These are phyloP conservation scores for Anabacerthia variegaticeps DNA, from an alignment of 2,797 vertebrate genomes.

Conservation along the genomic window DNA sequence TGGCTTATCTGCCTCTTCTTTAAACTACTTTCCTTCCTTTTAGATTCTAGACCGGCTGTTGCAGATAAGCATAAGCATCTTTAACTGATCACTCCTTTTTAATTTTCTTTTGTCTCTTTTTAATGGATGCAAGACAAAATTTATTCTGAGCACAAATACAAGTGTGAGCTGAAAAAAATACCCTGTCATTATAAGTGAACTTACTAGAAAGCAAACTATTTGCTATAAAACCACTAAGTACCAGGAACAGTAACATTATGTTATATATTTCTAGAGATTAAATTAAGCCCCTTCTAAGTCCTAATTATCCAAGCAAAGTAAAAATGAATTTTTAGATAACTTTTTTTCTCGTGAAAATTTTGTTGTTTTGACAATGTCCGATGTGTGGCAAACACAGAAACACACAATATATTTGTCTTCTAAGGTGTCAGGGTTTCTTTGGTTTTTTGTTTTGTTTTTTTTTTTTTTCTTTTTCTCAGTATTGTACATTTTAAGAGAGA, in stretches of 20 bases:
- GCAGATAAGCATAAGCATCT: not conserved
- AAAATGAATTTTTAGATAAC: not conserved
- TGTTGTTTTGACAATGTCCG: not conserved
- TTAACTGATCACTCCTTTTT: not conserved
- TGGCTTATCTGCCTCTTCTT: not conserved
- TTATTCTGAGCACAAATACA: not conserved
- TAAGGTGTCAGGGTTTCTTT: not conserved
- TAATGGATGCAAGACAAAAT: not conserved
- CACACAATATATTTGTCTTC: fast-evolving
- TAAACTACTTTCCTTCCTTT: not conserved
- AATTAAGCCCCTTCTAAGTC: not conserved
- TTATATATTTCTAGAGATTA: not conserved
- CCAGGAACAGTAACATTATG: not conserved
- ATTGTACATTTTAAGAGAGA: not conserved
- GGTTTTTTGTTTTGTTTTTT: no score
- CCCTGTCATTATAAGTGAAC: not conserved
- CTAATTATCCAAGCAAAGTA: not conserved
- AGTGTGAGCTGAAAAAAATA: not conserved
- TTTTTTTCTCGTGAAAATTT: not conserved
- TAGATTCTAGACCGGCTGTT: not conserved
- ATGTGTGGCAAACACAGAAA: not conserved
- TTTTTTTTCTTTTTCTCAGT: not conserved
- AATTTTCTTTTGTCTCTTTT: not conserved
- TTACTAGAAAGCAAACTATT: not conserved
- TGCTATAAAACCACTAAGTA: not conserved